Evolutionary conservation across 1,140 invertebrate species (phyloP).

Genomic region (Brachystomella parvula): DNA sequence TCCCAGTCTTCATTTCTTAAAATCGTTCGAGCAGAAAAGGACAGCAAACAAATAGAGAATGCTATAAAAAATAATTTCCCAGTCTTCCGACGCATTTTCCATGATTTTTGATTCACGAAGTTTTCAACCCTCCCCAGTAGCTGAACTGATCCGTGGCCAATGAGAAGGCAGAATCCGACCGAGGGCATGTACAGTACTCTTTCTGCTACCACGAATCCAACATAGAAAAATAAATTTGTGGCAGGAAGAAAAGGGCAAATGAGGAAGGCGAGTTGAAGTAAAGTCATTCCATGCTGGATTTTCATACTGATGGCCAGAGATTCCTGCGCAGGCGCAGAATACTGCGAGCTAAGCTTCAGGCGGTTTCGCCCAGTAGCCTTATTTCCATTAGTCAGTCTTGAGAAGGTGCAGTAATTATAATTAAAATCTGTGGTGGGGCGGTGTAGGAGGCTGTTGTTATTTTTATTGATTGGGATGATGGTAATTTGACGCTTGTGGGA

Average conservation of each 20-base stretch:
- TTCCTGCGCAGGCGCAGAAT: too few species aligned
- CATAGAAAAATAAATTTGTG: slow-evolving; percentile 87
- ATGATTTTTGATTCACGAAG: too few species aligned
- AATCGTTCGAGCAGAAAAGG: slow-evolving; percentile 66
- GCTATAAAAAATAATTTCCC: neutral
- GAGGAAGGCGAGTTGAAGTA: slow-evolving; percentile 58
- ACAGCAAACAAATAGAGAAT: slow-evolving; percentile 41
- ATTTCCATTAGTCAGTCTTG: neutral
- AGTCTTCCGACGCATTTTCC: neutral
- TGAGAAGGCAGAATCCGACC: slow-evolving; percentile 84
- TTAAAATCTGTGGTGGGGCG: neutral
- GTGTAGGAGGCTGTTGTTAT: neutral
- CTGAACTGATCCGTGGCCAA: slow-evolving; percentile 57
- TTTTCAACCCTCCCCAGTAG: slow-evolving; percentile 14
- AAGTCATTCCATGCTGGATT: slow-evolving; percentile 14
- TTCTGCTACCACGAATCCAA: slow-evolving; percentile 95
- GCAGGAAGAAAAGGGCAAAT: slow-evolving; percentile 87
- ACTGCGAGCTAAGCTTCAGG: neutral
- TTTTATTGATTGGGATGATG: too few species aligned
- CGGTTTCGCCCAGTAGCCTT: neutral
- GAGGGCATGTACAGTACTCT: slow-evolving; percentile 89
- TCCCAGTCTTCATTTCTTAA: slow-evolving; percentile 80
- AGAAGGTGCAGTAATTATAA: neutral
- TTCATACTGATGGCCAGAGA: neutral
- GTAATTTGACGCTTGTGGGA: too few species aligned